Base-by-base conservation (phyloP, 2,888 invertebrate species). In the Ferdinandea cuprea region DNA sequence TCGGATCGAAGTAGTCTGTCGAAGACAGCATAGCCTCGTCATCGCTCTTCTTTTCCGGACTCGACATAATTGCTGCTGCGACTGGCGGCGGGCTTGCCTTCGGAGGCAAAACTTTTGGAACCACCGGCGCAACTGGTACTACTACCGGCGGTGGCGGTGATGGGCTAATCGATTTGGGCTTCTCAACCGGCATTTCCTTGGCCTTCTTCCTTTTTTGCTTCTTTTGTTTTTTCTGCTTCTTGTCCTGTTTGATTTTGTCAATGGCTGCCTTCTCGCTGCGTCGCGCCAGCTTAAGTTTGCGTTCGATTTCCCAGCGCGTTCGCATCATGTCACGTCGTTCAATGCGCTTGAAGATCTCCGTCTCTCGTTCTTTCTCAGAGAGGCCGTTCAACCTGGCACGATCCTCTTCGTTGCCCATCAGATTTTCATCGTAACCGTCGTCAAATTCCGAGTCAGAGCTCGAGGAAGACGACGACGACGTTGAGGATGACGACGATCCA, bases 371-470 rank as follows among this genome's bases (percentile, higher is more conserved):
- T 88, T 98, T 98, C 89, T 99, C 99, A 0, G 98, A 98, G 93
- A 99, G 95, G 83, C 95, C 95, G 9, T 97, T 97, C 48, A 99
- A 92, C 0, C 96, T 92, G 1, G 96, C 95, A 87, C 97, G 94
- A 92, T 99, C 99, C 86, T 97, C 98, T 78, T 97, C 98, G 90
- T 99, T 98, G 0, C 98, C 98, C 95, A 99, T 98, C 28, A 99
- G 93, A 89, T 99, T 96, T 85, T 99, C 98, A 89, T 98, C 99
- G 87, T 96, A 98, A 84, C 99, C 99, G 92, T 99, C 99, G 89
- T 98, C 95, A 89, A 98, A 99, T 90, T 98, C 98, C 86, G 95
- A 96, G 85, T 96, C 95, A 66, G 93, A 93, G 86, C 93, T 93
- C 0, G 92, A 92, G 0, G 93, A 92, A 3, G 88, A 87, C 0